Percentiles rank a stretch among this genome's conserved stretches.
phyloP scores from a whole-genome alignment of 2,888 invertebrate species.

The Junonia oenone region DNA sequence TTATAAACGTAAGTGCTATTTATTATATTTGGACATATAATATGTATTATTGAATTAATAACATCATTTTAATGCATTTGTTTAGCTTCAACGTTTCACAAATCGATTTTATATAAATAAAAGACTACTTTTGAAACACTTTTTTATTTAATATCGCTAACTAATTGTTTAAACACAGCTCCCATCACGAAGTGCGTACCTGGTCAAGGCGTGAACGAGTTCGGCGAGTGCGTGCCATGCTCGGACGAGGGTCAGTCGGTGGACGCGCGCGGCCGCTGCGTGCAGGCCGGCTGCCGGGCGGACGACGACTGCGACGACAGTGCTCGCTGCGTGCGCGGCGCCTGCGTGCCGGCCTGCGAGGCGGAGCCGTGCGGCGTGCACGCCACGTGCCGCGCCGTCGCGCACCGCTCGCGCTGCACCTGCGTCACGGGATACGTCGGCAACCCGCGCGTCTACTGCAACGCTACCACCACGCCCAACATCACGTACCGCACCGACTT shows the following conservation, averaged over 20 bases:
- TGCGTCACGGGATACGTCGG: conserved; percentile 88
- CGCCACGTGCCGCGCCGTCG: conserved; percentile 87
- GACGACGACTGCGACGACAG: conserved; percentile 88
- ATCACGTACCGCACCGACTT: conserved; percentile 85
- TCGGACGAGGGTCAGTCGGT: conserved; percentile 86
- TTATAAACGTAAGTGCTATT: conserved; percentile 88
- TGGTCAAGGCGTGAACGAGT: conserved; percentile 86
- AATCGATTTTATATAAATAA: no score
- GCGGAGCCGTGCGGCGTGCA: conserved; percentile 86
- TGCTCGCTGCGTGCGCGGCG: conserved; percentile 87
- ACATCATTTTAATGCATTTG: no score
- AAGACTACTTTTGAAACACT: no score
- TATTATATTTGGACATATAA: no score
- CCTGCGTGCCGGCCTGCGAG: conserved; percentile 89
- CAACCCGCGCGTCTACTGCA: conserved; percentile 87
- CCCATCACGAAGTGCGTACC: conserved; percentile 85
- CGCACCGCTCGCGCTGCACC: conserved; percentile 87
- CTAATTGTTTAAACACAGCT: no score
- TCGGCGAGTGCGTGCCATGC: conserved; percentile 89
- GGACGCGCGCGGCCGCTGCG: conserved; percentile 88
- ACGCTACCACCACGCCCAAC: conserved; percentile 57
- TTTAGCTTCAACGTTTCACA: no score
- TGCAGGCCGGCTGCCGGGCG: conserved; percentile 85
- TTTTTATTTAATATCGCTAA: no score
- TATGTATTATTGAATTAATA: not conserved